Percentiles rank a stretch among this genome's conserved stretches.
Evolutionary conservation across 2,797 vertebrate genomes (phyloP).

Genomic region (Pseudochromis fuscus): DNA sequence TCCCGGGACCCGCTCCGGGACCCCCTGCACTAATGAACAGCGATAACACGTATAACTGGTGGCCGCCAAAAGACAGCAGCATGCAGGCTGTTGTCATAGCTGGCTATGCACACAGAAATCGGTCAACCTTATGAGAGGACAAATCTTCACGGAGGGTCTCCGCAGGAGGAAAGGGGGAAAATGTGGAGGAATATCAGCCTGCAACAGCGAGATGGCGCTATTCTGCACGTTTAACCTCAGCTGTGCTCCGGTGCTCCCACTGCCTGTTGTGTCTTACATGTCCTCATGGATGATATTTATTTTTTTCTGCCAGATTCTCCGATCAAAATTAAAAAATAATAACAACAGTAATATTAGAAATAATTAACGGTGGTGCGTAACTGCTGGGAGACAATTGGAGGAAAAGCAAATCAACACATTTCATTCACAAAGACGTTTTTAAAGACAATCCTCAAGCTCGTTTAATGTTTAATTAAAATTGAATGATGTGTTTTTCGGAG

Average conservation of each 20-base stretch:
- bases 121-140: constrained; percentile 70
- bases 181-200: constrained; percentile 16
- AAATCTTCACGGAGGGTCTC: constrained; percentile 69
- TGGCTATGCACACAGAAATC: constrained; percentile 57
- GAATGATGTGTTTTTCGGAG: neutral
- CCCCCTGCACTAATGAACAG: constrained; percentile 72
- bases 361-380: accelerated
- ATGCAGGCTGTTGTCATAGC: constrained; percentile 66
- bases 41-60: constrained; percentile 66
- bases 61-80: constrained; percentile 73
- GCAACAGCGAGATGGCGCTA: constrained; percentile 86
- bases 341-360: neutral
- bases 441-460: neutral
- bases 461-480: neutral
- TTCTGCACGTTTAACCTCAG: constrained; percentile 75
- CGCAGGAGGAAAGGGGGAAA: constrained; percentile 1
- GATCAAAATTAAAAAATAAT: neutral
- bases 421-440: neutral
- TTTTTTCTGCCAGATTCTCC: neutral
- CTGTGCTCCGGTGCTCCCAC: constrained; percentile 22
- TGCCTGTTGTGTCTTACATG: neutral
- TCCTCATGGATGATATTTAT: neutral
- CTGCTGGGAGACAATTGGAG: neutral
- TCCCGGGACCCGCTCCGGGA: constrained; percentile 61
- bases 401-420: neutral